phyloP scores from a whole-genome alignment of 2,113 vertebrate genomes.

The Pristiophorus japonicus region DNA sequence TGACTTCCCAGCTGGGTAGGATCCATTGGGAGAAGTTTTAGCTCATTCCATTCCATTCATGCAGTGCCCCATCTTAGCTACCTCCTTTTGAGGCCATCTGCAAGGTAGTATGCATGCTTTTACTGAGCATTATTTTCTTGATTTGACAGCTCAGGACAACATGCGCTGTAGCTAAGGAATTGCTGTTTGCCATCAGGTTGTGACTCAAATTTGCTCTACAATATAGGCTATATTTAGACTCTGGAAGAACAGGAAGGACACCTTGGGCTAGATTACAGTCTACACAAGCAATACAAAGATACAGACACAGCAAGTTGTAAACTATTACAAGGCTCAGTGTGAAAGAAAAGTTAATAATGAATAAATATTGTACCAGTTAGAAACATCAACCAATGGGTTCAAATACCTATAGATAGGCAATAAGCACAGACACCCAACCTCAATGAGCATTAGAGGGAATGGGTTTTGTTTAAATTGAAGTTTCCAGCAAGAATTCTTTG shows the following conservation, averaged over 20 bases:
- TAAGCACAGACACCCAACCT: not conserved
- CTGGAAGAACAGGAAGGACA: not conserved
- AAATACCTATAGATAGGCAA: not conserved
- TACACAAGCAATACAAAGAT: not conserved
- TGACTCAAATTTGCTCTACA: not conserved
- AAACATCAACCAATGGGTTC: not conserved
- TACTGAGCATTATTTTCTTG: not conserved
- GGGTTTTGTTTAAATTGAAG: not conserved
- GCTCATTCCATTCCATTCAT: conserved; percentile 1
- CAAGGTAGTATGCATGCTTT: not conserved
- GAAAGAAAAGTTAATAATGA: not conserved
- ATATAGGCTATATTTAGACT: not conserved
- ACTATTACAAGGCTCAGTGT: not conserved
- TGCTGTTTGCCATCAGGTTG: not conserved
- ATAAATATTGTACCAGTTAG: not conserved
- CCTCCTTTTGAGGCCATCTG: not conserved
- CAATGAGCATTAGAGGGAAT: not conserved
- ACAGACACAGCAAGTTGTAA: not conserved
- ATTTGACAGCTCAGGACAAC: not conserved
- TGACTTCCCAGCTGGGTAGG: not conserved
- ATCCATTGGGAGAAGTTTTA: not conserved
- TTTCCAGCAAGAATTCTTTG: not conserved
- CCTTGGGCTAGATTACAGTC: not conserved
- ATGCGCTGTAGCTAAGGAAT: not conserved
- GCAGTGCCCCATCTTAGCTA: not conserved